Base-by-base conservation (phyloP, 1,140 invertebrate genomes). In the Dreissena polymorpha region DNA sequence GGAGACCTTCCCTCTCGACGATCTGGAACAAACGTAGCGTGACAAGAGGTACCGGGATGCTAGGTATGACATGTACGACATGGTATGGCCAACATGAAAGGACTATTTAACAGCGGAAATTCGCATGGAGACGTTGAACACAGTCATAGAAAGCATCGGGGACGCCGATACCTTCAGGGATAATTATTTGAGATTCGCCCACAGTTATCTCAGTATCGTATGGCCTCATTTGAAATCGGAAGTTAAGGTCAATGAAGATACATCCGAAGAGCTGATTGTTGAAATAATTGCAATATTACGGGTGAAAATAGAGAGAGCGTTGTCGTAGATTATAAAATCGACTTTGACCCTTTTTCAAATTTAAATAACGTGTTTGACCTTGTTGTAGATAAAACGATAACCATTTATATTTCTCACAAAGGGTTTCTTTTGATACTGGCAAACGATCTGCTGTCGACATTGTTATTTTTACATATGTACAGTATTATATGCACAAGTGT, bases 181-280 rank as follows among this genome's bases (percentile, higher is more conserved):
- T n/a, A 29, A 53, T 13, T 72, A 72, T 25, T 21, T 16, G 25
- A 72, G 69, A 21, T 72, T 72, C 27, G 49, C 69, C 6, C 8
- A 25, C n/a, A 72, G 69, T 51, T 53, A 53, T 53, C 55, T 51
- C 23, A 25, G 55, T 72, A 72, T 53, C 10, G 25, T 72, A 16
- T 72, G 69, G 69, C 69, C 69, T 10, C 50, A 72, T 21, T 13
- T 72, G n/a, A 72, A 72, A 27, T 67, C 29, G 23, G 23, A 23
- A 27, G 21, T 67, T 10, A 21, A n/a, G 39, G 39, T 39, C 8
- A 39, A 39, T 39, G 39, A 39, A 39, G 8, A 39, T 5, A 39
- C 39, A 39, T 39, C 39, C 39, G 39, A 39, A 39, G 39, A 39
- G 39, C 39, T 39, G 39, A 39, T 39, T 39, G 39, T 8, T 2